phyloP scores from a whole-genome alignment of 2,888 invertebrate genomes.

The Ecliptopera silaceata region DNA sequence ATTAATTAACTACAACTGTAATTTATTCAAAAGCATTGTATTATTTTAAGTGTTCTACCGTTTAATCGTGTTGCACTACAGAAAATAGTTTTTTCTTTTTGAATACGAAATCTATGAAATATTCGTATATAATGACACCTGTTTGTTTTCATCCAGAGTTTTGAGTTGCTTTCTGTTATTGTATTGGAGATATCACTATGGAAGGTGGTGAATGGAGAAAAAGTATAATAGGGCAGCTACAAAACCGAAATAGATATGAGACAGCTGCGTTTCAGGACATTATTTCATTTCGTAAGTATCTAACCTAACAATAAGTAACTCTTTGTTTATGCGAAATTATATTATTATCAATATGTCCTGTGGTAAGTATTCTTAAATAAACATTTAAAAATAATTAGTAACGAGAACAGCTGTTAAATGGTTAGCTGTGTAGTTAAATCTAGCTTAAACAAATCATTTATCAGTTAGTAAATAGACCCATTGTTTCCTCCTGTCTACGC shows the following conservation, averaged over 20 bases:
- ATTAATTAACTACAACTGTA: too few species aligned
- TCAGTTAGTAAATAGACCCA: conserved; percentile 43
- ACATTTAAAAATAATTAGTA: background rate
- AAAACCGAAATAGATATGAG: conserved; percentile 89
- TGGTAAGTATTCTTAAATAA: background rate
- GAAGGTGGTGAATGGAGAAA: conserved; percentile 86
- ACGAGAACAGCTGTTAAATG: background rate
- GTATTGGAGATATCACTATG: conserved; percentile 57
- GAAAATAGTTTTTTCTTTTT: background rate
- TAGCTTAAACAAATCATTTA: conserved; percentile 35
- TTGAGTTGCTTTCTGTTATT: conserved; percentile 45
- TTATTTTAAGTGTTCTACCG: too few species aligned
- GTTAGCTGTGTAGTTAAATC: background rate
- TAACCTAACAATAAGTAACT: conserved; percentile 62
- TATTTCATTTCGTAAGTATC: conserved; percentile 90
- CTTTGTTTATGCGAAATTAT: background rate
- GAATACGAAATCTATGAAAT: conserved; percentile 3
- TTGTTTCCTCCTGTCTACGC: conserved; percentile 37
- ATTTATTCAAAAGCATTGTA: too few species aligned
- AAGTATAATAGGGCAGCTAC: conserved; percentile 86
- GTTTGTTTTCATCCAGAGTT: conserved; percentile 69
- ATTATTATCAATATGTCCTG: background rate
- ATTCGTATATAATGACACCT: conserved; percentile 32
- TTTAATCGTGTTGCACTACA: background rate
- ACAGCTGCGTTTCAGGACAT: conserved; percentile 90